A percentile compares a stretch with the other conserved stretches of the same genome.
Conservation (phyloP, 2,113 vertebrate genomes). For the Sardina pilchardus region DNA sequence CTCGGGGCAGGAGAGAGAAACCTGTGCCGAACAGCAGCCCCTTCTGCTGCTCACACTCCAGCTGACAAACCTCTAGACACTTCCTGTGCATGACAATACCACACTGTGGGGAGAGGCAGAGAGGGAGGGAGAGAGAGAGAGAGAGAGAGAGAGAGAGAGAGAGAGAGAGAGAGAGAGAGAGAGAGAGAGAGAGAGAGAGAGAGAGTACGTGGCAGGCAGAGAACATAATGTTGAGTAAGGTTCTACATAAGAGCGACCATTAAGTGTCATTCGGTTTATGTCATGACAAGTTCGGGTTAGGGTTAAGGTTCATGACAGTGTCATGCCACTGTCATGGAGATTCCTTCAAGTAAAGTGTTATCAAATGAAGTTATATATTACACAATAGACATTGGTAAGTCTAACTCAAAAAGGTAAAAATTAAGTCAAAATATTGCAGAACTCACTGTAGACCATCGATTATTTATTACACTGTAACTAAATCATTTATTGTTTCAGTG, state of each 20-base stretch:
- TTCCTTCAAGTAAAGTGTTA: neutral
- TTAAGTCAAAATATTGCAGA: neutral
- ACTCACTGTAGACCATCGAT: neutral
- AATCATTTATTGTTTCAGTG: neutral
- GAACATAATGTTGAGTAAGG: neutral
- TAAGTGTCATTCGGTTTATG: too few species aligned
- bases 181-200: neutral
- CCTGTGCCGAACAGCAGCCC: slow-evolving; percentile 80
- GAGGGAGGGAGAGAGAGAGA: neutral
- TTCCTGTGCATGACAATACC: slow-evolving; percentile 86
- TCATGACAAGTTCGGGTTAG: too few species aligned
- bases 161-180: neutral
- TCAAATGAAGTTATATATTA: too few species aligned
- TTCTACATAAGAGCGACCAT: too few species aligned
- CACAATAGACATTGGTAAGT: neutral
- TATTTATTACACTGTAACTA: neutral
- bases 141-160: neutral
- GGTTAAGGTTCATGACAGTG: too few species aligned
- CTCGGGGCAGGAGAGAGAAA: slow-evolving; percentile 72
- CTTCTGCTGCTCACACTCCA: slow-evolving; percentile 80
- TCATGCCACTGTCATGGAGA: too few species aligned
- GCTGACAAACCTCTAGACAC: slow-evolving; percentile 85
- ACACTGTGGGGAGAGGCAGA: slow-evolving; percentile 70
- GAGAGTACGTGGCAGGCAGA: neutral
- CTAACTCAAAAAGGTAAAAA: too few species aligned